Evolutionary conservation across 2,113 vertebrate genomes (phyloP), one percentile per base, ranked within the genome.

Genomic region (Brevimyrus niger): DNA sequence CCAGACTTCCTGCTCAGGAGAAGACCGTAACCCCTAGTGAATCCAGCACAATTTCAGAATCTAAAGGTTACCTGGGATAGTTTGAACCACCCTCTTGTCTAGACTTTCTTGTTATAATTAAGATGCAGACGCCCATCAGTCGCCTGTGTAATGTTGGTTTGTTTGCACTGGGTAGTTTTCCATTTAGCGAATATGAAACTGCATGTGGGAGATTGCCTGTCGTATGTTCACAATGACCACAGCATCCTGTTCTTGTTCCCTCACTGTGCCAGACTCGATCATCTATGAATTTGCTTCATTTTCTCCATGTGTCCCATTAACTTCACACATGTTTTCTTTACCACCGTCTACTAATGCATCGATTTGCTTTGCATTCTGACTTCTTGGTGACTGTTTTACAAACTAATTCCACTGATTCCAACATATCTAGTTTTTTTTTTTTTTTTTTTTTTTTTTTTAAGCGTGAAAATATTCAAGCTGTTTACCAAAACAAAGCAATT

Each of bases 401-500:
- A 27, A 69, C 15, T n/a, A n/a, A n/a, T n/a, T n/a, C n/a, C 38
- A 73, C 50, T 15, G 50, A n/a, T 46, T 27, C n/a, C n/a, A n/a
- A n/a, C n/a, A n/a, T n/a, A n/a, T n/a, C n/a, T n/a, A n/a, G n/a
- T 65, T 58, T 58, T 27, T 76, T 44, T 23, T 88, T 3, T 42
- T 3, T 47, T 46, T 27, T 65, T 58, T 58, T 27, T 76, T 44
- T 23, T 88, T 3, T 42, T 3, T 46, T 83, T 19, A 83, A 83
- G 13, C 0, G 38, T 47, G 38, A 44, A 17, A 84, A 11, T 13
- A 47, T 69, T 10, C 61, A 44, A 19, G 44, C 7, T 47, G 17
- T n/a, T 84, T 47, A n/a, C 82, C 46, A 47, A 85, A 90, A 31
- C 89, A 7, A 65, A 42, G 89, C 61, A 27, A 27, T 69, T 31